Evolutionary conservation across 2,888 invertebrate genomes (phyloP).

Genomic region (Hirtodrosophila duncani): DNA sequence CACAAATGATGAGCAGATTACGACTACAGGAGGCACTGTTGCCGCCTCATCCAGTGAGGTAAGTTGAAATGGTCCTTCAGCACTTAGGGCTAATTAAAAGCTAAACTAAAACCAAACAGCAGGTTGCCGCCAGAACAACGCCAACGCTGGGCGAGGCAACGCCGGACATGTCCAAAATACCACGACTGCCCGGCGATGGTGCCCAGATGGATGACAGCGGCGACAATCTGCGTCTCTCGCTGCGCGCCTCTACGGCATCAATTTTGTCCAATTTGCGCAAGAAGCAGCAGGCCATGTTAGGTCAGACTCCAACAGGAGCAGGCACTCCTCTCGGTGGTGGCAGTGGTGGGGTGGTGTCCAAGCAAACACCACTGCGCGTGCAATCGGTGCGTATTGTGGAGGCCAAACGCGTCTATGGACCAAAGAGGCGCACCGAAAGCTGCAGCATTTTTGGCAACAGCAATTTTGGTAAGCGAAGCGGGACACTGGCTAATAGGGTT

Average conservation of each 20-base stretch:
- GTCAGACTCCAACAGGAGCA: constrained; percentile 5
- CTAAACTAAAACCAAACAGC: constrained; percentile 51
- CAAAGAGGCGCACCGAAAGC: constrained; percentile 76
- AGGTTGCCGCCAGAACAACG: constrained; percentile 33
- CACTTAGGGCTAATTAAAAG: constrained; percentile 65
- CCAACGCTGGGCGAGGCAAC: constrained; percentile 3
- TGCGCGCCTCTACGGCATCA: constrained; percentile 56
- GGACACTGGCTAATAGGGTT: background rate
- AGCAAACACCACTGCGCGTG: constrained; percentile 68
- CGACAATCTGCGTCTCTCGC: constrained; percentile 50
- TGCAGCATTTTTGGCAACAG: constrained; percentile 74
- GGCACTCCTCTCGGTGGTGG: background rate
- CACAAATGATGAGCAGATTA: constrained; percentile 60
- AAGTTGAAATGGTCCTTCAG: constrained; percentile 45
- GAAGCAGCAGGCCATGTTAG: constrained; percentile 56
- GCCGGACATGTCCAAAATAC: constrained; percentile 76
- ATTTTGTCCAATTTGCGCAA: constrained; percentile 65
- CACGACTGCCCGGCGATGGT: constrained; percentile 77
- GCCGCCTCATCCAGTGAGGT: constrained; percentile 61
- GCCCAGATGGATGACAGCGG: constrained; percentile 71
- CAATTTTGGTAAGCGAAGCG: constrained; percentile 52
- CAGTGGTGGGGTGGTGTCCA: constrained; percentile 24
- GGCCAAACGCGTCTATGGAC: constrained; percentile 62
- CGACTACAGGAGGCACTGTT: constrained; percentile 16
- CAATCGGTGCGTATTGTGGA: constrained; percentile 77